These are phyloP conservation scores for Bucorvus abyssinicus DNA, from an alignment of 2,797 vertebrate genomes.

Conservation along the genomic window DNA sequence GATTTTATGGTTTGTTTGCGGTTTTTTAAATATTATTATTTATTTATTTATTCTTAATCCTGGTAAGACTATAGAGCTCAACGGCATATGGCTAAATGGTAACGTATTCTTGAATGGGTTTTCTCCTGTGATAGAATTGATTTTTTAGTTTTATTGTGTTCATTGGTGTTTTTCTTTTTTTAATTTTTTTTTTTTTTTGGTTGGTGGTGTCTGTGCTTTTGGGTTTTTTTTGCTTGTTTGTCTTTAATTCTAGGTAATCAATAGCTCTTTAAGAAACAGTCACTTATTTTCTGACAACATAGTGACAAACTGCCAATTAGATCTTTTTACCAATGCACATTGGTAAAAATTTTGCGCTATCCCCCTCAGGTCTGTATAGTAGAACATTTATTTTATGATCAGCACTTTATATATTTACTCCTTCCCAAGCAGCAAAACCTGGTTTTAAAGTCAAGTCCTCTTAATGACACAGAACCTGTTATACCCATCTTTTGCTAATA, in stretches of 20 bases:
- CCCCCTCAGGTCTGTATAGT: background rate
- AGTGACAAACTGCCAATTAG: background rate
- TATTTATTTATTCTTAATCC: background rate
- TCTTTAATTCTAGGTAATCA: background rate
- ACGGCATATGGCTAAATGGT: background rate
- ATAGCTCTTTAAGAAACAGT: background rate
- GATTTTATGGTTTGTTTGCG: too few relatives aligned
- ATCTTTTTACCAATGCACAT: background rate
- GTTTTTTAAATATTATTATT: too few relatives aligned
- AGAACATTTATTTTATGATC: background rate
- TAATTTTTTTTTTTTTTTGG: background rate
- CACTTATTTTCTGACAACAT: background rate
- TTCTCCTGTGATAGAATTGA: background rate
- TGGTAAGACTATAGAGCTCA: background rate
- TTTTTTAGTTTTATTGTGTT: background rate
- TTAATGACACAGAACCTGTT: background rate
- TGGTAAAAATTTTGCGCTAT: background rate
- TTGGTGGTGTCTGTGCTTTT: background rate
- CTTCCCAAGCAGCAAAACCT: background rate
- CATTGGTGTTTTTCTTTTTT: too few relatives aligned
- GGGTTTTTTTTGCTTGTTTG: background rate
- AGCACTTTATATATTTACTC: slow-evolving; percentile 7
- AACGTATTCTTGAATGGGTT: background rate
- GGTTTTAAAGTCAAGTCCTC: background rate
- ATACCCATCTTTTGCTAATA: background rate